Percentiles rank a stretch among this genome's conserved stretches.
Evolutionary conservation across 2,888 invertebrate genomes (phyloP).

Genomic region (Mylabris sibirica): DNA sequence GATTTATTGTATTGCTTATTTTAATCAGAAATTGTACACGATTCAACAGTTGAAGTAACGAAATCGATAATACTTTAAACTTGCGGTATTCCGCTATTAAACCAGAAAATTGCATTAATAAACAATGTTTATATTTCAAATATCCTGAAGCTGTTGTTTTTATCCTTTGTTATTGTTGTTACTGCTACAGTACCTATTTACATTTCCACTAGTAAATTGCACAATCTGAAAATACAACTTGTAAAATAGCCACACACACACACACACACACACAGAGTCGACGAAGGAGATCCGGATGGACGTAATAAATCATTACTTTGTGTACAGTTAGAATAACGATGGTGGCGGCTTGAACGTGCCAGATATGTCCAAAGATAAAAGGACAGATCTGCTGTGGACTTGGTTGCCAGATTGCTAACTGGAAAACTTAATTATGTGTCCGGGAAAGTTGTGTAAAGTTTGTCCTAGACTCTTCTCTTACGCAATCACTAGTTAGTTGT

Average conservation of each 20-base stretch:
- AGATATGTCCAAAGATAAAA: slow-evolving; percentile 44
- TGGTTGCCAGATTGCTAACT: slow-evolving; percentile 15
- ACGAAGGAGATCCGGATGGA: slow-evolving; percentile 28
- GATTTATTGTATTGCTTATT: background rate
- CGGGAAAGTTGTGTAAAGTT: background rate
- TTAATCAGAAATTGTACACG: background rate
- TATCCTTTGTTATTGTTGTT: too few relatives aligned
- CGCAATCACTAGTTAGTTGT: background rate
- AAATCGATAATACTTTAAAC: background rate
- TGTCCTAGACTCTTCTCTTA: background rate
- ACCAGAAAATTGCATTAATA: background rate
- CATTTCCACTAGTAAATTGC: background rate
- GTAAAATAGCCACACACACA: slow-evolving; percentile 24
- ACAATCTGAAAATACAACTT: background rate
- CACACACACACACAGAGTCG: slow-evolving; percentile 4
- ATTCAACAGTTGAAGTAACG: background rate
- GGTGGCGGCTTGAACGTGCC: slow-evolving; percentile 40
- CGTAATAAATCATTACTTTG: slow-evolving; percentile 44
- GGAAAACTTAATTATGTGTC: background rate
- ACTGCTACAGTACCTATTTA: background rate
- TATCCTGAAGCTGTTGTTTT: background rate
- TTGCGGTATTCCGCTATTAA: background rate
- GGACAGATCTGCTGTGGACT: slow-evolving; percentile 25
- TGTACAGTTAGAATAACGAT: slow-evolving; percentile 26
- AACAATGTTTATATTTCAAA: background rate